Evolutionary conservation across 1,140 invertebrate genomes (phyloP).

Genomic region (Drosophila kurseongensis): DNA sequence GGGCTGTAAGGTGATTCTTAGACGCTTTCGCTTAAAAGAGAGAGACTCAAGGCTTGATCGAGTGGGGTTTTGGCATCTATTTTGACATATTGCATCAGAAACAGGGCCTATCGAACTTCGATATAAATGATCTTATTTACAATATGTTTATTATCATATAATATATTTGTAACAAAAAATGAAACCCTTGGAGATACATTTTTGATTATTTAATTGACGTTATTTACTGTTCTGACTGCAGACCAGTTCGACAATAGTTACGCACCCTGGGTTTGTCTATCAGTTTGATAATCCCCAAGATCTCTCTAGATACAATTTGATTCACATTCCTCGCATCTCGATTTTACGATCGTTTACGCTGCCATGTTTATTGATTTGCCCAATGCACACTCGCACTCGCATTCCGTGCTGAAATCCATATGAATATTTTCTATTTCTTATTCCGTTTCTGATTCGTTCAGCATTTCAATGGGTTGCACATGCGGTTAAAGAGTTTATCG

Average conservation of each 20-base stretch:
- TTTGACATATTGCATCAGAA: neutral
- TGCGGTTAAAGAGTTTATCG: slow-evolving; percentile 63
- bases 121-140: too few species aligned
- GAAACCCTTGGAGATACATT: too few species aligned
- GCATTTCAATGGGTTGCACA: slow-evolving; percentile 67
- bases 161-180: too few species aligned
- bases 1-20: neutral
- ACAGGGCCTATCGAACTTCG: neutral
- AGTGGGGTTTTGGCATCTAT: too few species aligned
- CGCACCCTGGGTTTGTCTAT: neutral
- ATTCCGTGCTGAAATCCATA: slow-evolving; percentile 69
- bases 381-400: slow-evolving; percentile 47
- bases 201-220: neutral
- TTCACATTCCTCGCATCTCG: slow-evolving; percentile 36
- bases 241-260: neutral
- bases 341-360: slow-evolving; percentile 39
- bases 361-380: slow-evolving; percentile 46
- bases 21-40: neutral
- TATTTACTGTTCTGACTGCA: neutral
- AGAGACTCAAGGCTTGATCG: neutral
- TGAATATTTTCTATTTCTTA: slow-evolving; percentile 54
- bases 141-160: too few species aligned
- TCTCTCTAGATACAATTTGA: slow-evolving; percentile 13
- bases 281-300: slow-evolving; percentile 3
- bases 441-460: slow-evolving; percentile 62